Conservation (phyloP, 2,888 invertebrate species). For the Tubulanus polymorphus region DNA sequence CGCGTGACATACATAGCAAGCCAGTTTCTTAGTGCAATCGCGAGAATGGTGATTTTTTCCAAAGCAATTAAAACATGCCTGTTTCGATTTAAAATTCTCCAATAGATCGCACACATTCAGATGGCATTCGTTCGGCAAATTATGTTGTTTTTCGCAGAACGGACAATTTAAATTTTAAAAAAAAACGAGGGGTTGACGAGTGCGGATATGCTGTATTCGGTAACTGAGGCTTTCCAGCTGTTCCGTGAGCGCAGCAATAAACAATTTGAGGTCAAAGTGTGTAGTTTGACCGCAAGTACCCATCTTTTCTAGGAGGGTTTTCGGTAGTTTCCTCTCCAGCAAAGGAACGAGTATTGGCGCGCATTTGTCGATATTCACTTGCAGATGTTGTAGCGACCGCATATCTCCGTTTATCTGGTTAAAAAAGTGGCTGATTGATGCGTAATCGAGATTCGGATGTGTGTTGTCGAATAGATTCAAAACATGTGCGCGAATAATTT, state of each 20-base stretch:
- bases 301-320: neutral
- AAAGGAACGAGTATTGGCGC: neutral
- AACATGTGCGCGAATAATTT: neutral
- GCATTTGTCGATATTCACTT: neutral
- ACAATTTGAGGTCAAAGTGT: neutral
- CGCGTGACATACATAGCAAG: too few species aligned
- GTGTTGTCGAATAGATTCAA: neutral
- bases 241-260: neutral
- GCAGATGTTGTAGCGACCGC: neutral
- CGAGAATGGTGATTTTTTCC: too few species aligned
- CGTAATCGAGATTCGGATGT: neutral
- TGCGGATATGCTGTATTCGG: too few species aligned
- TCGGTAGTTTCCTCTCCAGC: neutral
- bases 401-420: neutral
- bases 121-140: too few species aligned
- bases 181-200: too few species aligned
- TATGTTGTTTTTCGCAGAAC: too few species aligned
- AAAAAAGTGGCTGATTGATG: neutral
- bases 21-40: too few species aligned
- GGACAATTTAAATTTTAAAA: too few species aligned
- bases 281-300: neutral
- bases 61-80: too few species aligned
- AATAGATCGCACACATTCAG: too few species aligned
- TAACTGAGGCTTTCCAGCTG: neutral
- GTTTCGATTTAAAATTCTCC: too few species aligned